Percentiles rank a stretch among this genome's conserved stretches.
These are phyloP conservation scores for Heteropelma amictum DNA, from an alignment of 2,888 invertebrate species.

Conservation along the genomic window DNA sequence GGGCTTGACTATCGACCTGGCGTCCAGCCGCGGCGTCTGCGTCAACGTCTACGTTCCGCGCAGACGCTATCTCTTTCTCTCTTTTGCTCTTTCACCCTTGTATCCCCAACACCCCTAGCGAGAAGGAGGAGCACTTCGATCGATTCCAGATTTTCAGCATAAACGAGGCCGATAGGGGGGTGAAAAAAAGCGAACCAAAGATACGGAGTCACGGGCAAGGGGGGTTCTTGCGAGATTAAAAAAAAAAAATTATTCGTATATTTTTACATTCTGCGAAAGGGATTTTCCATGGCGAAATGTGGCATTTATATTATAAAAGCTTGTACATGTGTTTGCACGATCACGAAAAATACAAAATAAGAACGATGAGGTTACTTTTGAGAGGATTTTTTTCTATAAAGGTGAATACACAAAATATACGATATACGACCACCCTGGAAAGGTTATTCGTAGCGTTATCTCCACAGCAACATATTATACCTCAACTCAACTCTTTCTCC, in stretches of 20 bases:
- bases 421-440: conserved; percentile 16
- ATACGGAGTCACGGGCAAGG: not conserved
- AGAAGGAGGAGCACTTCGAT: conserved; percentile 69
- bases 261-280: conserved; percentile 41
- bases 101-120: conserved; percentile 36
- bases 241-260: conserved; percentile 44
- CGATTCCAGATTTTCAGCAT: conserved; percentile 76
- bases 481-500: not conserved
- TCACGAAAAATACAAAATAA: conserved; percentile 25
- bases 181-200: not conserved
- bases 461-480: conserved; percentile 2
- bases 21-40: conserved; percentile 72
- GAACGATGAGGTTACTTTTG: conserved; percentile 33
- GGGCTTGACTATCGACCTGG: conserved; percentile 77
- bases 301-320: not conserved
- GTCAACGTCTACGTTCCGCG: conserved; percentile 70
- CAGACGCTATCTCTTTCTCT: conserved; percentile 66
- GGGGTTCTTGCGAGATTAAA: too few species aligned
- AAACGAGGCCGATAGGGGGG: conserved; percentile 70
- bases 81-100: conserved; percentile 23
- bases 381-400: not conserved
- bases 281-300: not conserved
- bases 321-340: not conserved
- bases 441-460: conserved; percentile 10
- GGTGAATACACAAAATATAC: conserved; percentile 13